These are phyloP conservation scores for Spodoptera exigua DNA, from an alignment of 2,888 invertebrate genomes.

Conservation along the genomic window DNA sequence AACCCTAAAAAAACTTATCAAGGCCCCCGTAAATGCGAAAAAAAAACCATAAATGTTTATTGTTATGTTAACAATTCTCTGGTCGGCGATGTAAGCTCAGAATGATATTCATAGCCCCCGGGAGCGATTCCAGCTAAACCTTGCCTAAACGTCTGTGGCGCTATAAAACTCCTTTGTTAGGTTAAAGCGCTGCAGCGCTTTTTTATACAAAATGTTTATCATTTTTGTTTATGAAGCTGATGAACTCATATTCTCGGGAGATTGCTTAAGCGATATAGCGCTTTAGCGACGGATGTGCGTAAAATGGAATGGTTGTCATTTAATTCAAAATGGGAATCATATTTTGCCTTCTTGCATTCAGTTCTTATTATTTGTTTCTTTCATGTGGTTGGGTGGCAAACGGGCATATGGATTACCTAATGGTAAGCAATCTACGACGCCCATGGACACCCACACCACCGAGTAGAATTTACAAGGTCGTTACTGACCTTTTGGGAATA, in stretches of 20 bases:
- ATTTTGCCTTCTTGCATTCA: background rate
- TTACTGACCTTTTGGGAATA: too few relatives aligned
- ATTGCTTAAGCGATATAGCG: constrained; percentile 1
- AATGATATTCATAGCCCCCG: constrained; percentile 54
- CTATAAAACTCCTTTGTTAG: constrained; percentile 46
- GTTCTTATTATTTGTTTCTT: background rate
- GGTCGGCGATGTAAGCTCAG: constrained; percentile 32
- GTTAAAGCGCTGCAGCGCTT: constrained; percentile 36
- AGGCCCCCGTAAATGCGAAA: constrained; percentile 43
- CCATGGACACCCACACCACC: too few relatives aligned
- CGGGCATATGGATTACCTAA: too few relatives aligned
- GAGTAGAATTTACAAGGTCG: too few relatives aligned
- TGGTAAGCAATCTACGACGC: too few relatives aligned
- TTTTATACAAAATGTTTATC: constrained; percentile 27
- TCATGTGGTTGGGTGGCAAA: constrained; percentile 17
- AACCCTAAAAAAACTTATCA: constrained; percentile 38
- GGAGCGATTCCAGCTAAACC: constrained; percentile 56
- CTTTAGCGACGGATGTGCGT: background rate
- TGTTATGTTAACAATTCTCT: constrained; percentile 53
- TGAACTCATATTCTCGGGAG: constrained; percentile 17
- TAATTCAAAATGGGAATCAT: constrained; percentile 14
- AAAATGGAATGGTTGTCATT: constrained; percentile 10
- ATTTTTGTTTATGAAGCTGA: constrained; percentile 17
- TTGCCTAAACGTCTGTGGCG: constrained; percentile 54
- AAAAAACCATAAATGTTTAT: constrained; percentile 54